These are phyloP conservation scores for Arizona elegans DNA, from an alignment of 2,113 vertebrate species.

Conservation along the genomic window DNA sequence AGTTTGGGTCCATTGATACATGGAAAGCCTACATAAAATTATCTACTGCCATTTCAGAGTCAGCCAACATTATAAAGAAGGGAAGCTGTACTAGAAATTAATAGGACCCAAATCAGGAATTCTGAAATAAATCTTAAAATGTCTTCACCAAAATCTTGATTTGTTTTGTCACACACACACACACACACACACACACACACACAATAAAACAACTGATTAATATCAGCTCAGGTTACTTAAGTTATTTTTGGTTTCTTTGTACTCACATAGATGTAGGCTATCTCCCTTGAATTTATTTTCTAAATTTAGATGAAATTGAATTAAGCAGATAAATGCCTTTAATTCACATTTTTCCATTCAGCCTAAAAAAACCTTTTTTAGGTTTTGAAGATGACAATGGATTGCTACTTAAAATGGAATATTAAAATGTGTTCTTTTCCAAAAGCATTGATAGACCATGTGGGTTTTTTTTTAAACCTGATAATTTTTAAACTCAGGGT, in stretches of 20 bases:
- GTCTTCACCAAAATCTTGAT: slow-evolving; percentile 1
- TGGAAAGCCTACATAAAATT: neutral
- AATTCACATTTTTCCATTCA: slow-evolving; percentile 32
- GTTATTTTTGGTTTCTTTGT: slow-evolving; percentile 59
- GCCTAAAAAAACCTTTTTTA: slow-evolving; percentile 30
- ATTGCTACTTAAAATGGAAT: slow-evolving; percentile 23
- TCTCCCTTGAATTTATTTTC: slow-evolving; percentile 39
- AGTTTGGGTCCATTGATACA: neutral
- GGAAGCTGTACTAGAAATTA: neutral
- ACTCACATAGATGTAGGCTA: slow-evolving; percentile 39
- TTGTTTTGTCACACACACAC: neutral
- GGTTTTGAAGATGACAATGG: slow-evolving; percentile 7
- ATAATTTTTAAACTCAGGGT: neutral
- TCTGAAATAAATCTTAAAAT: neutral
- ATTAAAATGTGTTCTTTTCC: slow-evolving; percentile 31
- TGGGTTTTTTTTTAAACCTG: neutral
- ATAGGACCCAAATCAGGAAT: neutral
- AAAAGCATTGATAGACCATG: slow-evolving; percentile 18
- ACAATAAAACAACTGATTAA: slow-evolving; percentile 52
- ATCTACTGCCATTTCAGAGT: neutral
- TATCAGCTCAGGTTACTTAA: slow-evolving; percentile 28
- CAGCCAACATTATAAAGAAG: neutral
- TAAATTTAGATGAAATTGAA: slow-evolving; percentile 30
- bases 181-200: too few relatives aligned
- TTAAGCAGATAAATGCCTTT: slow-evolving; percentile 1